Base-by-base conservation (phyloP, 2,113 vertebrate species). In the Dasyurus viverrinus region DNA sequence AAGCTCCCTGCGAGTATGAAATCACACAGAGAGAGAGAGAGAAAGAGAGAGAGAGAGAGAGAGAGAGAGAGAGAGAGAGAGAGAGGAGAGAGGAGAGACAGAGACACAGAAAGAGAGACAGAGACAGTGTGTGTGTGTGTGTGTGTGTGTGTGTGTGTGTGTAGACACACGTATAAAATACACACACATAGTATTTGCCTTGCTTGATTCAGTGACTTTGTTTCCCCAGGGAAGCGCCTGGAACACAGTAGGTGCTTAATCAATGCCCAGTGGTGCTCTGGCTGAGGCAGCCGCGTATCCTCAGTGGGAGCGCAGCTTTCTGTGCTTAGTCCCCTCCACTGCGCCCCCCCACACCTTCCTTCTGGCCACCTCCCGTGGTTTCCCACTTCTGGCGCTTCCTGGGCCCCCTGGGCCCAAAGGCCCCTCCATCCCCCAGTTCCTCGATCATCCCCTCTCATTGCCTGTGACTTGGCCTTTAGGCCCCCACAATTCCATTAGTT, bases 271-370 rank as follows among this genome's bases (percentile, higher is more conserved):
- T 8, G 16, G n/a, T 76, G 68, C 14, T 36, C 11, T 60, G 57
- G 54, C 25, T 8, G 48, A 6, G 48, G 48, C n/a, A 9, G 54
- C 16, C 1, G 26, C 27, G 5, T 48, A 5, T 48, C 47, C 27
- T 60, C 57, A 3, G 7, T 60, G 57, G 16, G n/a, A n/a, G 30
- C 5, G 27, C 92, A 25, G 26, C 27, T 23, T 53, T 76, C 7
- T 27, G 1, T 90, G n/a, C 95, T 98, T 97, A 96, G 94, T 95
- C 97, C 94, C 92, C 92, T 91, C 90, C 25, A 27, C 2, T 25
- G 53, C 23, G 19, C 90, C 90, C 90, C 76, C 93, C 93, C 93
- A 96, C 50, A n/a, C 50, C 96, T 93, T 96, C n/a, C 47, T 94
- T 94, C 50, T 68, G 26, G 89, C 89, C 52, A 90, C 54, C n/a